Evolutionary conservation across 2,888 invertebrate genomes (phyloP).

Genomic region (Cyclophora punctaria): DNA sequence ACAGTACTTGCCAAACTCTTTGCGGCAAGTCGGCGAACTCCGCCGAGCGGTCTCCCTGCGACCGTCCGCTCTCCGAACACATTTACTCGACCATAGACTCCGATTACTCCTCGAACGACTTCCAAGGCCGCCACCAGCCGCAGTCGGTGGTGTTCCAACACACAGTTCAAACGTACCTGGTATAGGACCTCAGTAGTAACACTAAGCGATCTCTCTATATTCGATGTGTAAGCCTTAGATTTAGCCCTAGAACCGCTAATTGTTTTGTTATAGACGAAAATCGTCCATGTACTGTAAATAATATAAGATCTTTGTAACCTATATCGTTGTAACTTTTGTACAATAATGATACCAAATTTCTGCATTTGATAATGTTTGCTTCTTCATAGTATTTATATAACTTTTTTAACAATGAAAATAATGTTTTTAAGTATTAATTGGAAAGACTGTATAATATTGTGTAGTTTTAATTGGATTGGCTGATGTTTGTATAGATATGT

Average conservation of each 20-base stretch:
- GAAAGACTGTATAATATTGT: conserved; percentile 74
- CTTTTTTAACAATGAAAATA: conserved; percentile 47
- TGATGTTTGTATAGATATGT: conserved; percentile 70
- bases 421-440: conserved; percentile 67
- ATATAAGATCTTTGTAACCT: conserved; percentile 42
- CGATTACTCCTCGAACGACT: conserved; percentile 83
- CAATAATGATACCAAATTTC: conserved; percentile 73
- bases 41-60: conserved; percentile 76
- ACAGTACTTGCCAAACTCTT: conserved; percentile 77
- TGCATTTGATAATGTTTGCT: conserved; percentile 67
- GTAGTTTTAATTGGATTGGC: conserved; percentile 66
- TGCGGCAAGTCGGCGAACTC: conserved; percentile 72
- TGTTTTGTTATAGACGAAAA: conserved; percentile 53
- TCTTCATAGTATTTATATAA: conserved; percentile 60
- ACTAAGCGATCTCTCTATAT: conserved; percentile 54
- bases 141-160: conserved; percentile 67
- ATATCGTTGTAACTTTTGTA: conserved; percentile 67
- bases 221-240: conserved; percentile 46
- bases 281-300: conserved; percentile 61
- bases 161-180: conserved; percentile 71
- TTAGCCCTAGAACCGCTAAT: conserved; percentile 53
- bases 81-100: conserved; percentile 94
- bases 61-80: conserved; percentile 88
- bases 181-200: conserved; percentile 42
- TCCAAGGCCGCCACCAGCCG: conserved; percentile 58